phyloP scores from a whole-genome alignment of 2,113 vertebrate genomes.

The Mus spicilegus region DNA sequence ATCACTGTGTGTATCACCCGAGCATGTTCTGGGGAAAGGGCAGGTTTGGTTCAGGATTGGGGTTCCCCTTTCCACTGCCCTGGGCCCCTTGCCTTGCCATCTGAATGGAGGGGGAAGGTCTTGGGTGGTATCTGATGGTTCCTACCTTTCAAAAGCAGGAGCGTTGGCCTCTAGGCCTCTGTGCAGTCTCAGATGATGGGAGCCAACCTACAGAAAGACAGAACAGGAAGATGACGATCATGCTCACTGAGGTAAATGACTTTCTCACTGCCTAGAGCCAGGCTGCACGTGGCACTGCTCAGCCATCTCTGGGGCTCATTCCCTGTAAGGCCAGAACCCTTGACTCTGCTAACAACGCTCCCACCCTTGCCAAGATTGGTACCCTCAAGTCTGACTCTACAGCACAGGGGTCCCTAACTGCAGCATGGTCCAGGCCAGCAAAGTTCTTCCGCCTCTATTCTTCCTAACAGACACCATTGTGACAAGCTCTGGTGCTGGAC shows the following conservation, averaged over 20 bases:
- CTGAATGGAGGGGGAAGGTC: not conserved
- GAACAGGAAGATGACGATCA: not conserved
- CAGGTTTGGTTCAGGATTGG: not conserved
- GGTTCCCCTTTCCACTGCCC: no score
- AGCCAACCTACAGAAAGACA: constrained; percentile 87
- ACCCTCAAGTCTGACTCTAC: not conserved
- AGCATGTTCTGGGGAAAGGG: not conserved
- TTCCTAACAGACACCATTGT: fast-evolving
- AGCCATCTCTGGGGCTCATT: fast-evolving
- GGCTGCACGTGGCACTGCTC: fast-evolving
- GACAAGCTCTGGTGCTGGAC: not conserved
- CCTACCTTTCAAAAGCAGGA: constrained; percentile 91
- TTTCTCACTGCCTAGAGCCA: fast-evolving
- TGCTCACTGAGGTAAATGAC: fast-evolving
- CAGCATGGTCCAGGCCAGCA: fast-evolving
- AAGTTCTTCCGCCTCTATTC: not conserved
- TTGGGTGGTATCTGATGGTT: not conserved
- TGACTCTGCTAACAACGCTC: not conserved
- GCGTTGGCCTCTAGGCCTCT: constrained; percentile 91
- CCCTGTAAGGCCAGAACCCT: not conserved
- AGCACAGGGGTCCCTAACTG: not conserved
- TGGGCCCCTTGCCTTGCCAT: not conserved
- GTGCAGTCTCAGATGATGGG: constrained; percentile 88
- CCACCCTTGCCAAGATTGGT: not conserved
- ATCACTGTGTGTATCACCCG: fast-evolving